These are phyloP conservation scores for Stratiomys singularior DNA, from an alignment of 2,888 invertebrate genomes.

Conservation along the genomic window DNA sequence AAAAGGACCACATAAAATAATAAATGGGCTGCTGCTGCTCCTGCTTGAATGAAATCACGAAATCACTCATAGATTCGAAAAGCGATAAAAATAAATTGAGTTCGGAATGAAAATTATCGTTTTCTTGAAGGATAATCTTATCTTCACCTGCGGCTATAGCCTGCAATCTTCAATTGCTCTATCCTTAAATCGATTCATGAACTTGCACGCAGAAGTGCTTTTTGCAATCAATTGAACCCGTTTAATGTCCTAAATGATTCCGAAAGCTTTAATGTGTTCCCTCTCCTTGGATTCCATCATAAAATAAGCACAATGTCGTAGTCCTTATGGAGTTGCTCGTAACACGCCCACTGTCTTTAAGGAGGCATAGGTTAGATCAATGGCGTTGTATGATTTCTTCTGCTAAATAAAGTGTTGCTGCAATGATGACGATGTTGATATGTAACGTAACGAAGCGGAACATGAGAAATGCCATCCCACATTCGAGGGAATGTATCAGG, in stretches of 20 bases:
- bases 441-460: not conserved
- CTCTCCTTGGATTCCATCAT: not conserved
- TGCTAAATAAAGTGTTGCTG: constrained; percentile 3
- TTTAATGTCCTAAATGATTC: constrained; percentile 41
- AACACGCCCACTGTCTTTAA: not conserved
- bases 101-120: constrained; percentile 33
- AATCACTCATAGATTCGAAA: constrained; percentile 42
- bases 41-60: constrained; percentile 34
- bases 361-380: not conserved
- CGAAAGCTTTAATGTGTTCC: constrained; percentile 21
- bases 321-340: not conserved
- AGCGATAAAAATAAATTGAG: constrained; percentile 45
- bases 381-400: constrained; percentile 21
- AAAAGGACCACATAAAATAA: constrained; percentile 43
- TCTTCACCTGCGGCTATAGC: constrained; percentile 26
- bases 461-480: not conserved
- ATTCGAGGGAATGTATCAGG: not conserved
- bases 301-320: not conserved
- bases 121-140: constrained; percentile 18
- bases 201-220: constrained; percentile 1
- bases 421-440: not conserved
- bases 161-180: not conserved
- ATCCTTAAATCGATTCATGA: not conserved
- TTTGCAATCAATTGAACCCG: constrained; percentile 43
- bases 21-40: constrained; percentile 28